phyloP scores from a whole-genome alignment of 2,113 vertebrate species.

The Baryphthengus martii region DNA sequence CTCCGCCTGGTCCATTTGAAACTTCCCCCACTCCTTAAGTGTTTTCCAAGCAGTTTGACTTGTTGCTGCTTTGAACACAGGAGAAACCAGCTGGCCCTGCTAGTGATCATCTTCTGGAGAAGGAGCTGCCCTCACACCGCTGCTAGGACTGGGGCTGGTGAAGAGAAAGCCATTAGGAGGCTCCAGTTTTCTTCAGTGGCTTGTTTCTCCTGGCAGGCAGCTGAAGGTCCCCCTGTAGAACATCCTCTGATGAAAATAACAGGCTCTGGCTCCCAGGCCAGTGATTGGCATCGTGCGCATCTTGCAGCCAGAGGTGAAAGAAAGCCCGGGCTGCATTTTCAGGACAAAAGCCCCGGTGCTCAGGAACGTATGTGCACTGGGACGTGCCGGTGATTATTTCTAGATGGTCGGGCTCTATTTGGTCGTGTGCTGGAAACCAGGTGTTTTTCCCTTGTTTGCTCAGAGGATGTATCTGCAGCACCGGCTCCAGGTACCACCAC shows the following conservation, averaged over 20 bases:
- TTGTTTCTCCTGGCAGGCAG: constrained; percentile 49
- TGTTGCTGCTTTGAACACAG: background rate
- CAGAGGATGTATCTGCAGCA: background rate
- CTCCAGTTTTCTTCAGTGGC: constrained; percentile 14
- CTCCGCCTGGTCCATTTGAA: constrained; percentile 27
- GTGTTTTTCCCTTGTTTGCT: background rate
- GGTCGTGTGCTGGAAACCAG: background rate
- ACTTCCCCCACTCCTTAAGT: background rate
- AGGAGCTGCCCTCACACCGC: background rate
- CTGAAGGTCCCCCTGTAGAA: constrained; percentile 13
- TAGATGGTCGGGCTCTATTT: background rate
- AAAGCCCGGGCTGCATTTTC: background rate
- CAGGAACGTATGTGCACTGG: background rate
- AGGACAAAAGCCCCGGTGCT: background rate
- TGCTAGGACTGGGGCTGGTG: background rate
- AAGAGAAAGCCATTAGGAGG: constrained; percentile 24
- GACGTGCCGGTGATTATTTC: rapidly evolving
- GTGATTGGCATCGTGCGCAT: background rate
- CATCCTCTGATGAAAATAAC: constrained; percentile 51
- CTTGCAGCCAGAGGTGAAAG: background rate
- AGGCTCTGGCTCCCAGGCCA: background rate
- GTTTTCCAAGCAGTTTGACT: constrained; percentile 18
- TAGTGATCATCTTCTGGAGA: background rate
- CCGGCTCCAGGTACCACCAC: background rate
- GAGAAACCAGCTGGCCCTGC: background rate